These are phyloP conservation scores for Gephyroberyx darwinii DNA, from an alignment of 2,797 vertebrate genomes.

Conservation along the genomic window DNA sequence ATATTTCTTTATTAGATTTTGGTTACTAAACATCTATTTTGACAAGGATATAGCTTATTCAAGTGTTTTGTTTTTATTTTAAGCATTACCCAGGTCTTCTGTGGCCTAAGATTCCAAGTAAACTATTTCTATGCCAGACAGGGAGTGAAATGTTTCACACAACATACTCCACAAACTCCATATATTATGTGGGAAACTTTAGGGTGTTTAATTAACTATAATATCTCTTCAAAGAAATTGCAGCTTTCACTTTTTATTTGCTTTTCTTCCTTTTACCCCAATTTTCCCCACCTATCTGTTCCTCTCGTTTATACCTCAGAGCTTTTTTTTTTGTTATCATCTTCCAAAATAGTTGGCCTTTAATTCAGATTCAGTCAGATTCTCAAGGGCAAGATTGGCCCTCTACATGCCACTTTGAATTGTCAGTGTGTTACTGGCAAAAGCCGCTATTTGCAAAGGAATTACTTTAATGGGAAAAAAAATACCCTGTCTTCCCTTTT, in stretches of 20 bases:
- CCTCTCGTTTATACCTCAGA: not conserved
- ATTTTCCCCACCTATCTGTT: not conserved
- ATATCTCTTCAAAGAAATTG: not conserved
- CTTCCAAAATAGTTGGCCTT: constrained; percentile 38
- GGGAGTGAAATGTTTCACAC: no score
- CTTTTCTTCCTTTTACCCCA: not conserved
- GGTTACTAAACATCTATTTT: no score
- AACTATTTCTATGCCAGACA: not conserved
- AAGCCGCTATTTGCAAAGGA: constrained; percentile 54
- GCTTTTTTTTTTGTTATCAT: constrained; percentile 16
- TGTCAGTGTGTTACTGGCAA: constrained; percentile 40
- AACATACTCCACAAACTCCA: constrained; percentile 1
- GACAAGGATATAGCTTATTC: no score
- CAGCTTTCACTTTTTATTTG: not conserved
- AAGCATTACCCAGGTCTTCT: constrained; percentile 1
- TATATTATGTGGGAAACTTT: constrained; percentile 10
- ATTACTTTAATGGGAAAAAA: constrained; percentile 58
- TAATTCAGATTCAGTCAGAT: constrained; percentile 49
- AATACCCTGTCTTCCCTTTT: constrained; percentile 6
- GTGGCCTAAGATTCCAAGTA: not conserved
- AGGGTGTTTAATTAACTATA: not conserved
- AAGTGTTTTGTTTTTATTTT: no score
- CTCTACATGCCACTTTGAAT: constrained; percentile 38
- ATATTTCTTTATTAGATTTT: no score
- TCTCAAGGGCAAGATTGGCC: constrained; percentile 42